Conservation (phyloP, 2,113 vertebrate genomes). For the Thinocorus orbignyianus region DNA sequence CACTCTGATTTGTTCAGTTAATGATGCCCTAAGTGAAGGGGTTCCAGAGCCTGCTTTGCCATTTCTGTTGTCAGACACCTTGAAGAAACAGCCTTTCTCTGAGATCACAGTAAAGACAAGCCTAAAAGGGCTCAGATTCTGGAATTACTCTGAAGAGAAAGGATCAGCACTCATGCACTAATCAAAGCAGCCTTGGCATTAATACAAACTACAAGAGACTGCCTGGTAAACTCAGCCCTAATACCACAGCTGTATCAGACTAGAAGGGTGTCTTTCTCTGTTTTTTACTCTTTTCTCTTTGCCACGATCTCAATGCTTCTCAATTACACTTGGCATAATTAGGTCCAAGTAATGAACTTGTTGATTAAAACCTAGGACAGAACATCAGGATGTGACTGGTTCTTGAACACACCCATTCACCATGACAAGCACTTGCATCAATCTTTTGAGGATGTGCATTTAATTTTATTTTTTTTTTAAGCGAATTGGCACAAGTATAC, state of each 20-base stretch:
- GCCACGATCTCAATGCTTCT: neutral
- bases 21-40: neutral
- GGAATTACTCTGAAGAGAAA: neutral
- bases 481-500: neutral
- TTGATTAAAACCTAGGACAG: neutral
- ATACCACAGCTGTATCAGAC: neutral
- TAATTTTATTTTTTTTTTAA: neutral
- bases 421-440: neutral
- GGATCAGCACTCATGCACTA: too few relatives aligned
- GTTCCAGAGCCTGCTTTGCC: neutral
- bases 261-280: neutral
- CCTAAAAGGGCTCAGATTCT: neutral
- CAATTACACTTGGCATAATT: neutral
- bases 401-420: neutral
- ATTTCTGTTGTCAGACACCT: neutral
- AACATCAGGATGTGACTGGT: neutral
- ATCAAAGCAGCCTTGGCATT: neutral
- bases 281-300: neutral
- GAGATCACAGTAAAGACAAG: neutral
- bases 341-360: neutral
- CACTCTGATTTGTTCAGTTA: neutral
- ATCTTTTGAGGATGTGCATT: neutral
- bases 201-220: neutral
- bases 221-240: neutral
- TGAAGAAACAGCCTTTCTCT: neutral